Evolutionary conservation across 2,113 vertebrate species (phyloP).

Genomic region (Butorides virescens): DNA sequence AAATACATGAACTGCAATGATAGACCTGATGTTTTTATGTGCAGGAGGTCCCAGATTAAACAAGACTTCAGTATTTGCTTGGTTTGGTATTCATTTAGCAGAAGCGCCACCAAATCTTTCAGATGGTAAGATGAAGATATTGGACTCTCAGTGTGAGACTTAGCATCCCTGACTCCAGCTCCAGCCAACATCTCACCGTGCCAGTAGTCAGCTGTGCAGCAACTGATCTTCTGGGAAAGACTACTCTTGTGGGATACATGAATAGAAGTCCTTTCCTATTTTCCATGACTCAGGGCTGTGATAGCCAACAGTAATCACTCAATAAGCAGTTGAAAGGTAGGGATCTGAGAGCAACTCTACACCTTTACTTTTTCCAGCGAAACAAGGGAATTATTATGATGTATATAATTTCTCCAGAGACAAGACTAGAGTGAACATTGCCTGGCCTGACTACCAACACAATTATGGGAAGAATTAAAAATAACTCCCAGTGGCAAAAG

Average conservation of each 20-base stretch:
- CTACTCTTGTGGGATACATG: background rate
- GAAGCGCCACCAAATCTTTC: background rate
- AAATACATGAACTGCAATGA: background rate
- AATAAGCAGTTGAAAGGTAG: fast-evolving
- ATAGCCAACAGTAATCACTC: background rate
- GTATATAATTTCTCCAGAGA: background rate
- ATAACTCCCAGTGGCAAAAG: background rate
- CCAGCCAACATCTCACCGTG: no score
- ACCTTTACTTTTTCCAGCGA: background rate
- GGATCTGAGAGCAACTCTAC: background rate
- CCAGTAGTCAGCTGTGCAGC: background rate
- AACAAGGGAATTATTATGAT: background rate
- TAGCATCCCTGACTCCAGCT: background rate
- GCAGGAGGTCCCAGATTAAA: background rate
- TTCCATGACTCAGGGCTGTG: fast-evolving
- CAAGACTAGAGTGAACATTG: background rate
- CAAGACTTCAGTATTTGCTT: background rate
- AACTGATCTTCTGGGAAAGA: background rate
- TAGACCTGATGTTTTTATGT: background rate
- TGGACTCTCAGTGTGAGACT: background rate
- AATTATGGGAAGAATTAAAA: background rate
- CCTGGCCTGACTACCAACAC: background rate
- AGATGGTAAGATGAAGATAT: background rate
- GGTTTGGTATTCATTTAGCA: background rate
- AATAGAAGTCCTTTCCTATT: background rate